Evolutionary conservation across 2,888 invertebrate species (phyloP), one percentile per base, ranked within the genome.

Genomic region (Anthophora plumipes): DNA sequence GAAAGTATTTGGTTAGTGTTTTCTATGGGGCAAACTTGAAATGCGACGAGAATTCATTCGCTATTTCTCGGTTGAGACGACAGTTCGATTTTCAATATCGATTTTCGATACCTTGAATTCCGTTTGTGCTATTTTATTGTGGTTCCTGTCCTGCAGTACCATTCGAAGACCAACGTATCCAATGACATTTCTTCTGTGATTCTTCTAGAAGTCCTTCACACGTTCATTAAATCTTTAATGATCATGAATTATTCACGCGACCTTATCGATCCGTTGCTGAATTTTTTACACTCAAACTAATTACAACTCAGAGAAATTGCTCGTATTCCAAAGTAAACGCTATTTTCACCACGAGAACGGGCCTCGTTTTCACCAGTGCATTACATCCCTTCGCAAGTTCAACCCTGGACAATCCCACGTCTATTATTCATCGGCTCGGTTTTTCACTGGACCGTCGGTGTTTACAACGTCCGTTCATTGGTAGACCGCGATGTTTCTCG

Each of bases 381-480:
- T 68, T 48, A 5, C 17, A 1, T 1, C 12, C 11, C 22, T 17
- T 37, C 31, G 31, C 31, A 31, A 31, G 31, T 31, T 31, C 31
- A 31, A 20, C 43, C n/a, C 20, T 17, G 5, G 17, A 73, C 43
- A 17, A 22, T 25, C 43, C 12, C 39, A 12, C 8, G 12, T 31
- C 14, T 20, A 20, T 66, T 60, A 60, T 60, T 60, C 77, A 48
- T 66, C 46, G 37, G 31, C 41, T 46, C 3, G 17, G 52, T 67
- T 67, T 48, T 48, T 67, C 54, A 20, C 54, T 22, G 9, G 9
- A 41, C 73, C 46, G 7, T 0, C 52, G 52, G 39, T n/a, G 54
- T 60, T 67, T 67, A 67, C 57, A 57, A 12, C 60, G 59, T 61
- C 52, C 68, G 61, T 55, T 75, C 46, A 37, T 55, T 12, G 31